Evolutionary conservation across 2,888 invertebrate genomes (phyloP).

Genomic region (Heliconius cydno): DNA sequence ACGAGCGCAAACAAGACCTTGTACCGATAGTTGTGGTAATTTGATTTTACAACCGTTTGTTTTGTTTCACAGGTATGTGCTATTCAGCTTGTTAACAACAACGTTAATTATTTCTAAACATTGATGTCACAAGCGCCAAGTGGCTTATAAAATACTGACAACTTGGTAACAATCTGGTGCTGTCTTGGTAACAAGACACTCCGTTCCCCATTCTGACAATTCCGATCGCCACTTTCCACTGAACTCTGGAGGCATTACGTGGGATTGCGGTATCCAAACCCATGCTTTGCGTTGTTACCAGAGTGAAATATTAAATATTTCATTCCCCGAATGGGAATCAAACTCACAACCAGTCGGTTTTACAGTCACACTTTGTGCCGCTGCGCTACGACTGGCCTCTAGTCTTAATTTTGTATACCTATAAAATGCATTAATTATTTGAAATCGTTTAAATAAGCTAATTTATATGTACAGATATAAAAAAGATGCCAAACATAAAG

Average conservation of each 20-base stretch:
- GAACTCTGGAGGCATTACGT: too few species aligned
- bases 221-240: too few species aligned
- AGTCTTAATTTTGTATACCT: background rate
- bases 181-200: too few species aligned
- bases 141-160: background rate
- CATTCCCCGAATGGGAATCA: too few species aligned
- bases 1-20: conserved; percentile 8
- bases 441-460: background rate
- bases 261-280: too few species aligned
- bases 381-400: too few species aligned
- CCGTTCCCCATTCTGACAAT: too few species aligned
- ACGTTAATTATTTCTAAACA: conserved; percentile 16
- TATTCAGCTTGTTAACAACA: conserved; percentile 1
- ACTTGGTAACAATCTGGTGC: too few species aligned
- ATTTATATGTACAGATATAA: background rate
- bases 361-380: too few species aligned
- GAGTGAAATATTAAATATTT: too few species aligned
- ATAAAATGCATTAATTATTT: background rate
- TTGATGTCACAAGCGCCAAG: background rate
- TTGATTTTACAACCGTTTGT: conserved; percentile 8
- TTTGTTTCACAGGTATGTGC: conserved; percentile 10
- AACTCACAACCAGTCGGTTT: too few species aligned
- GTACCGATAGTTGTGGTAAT: conserved; percentile 4
- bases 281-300: too few species aligned
- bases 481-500: background rate